These are phyloP conservation scores for Sphenopsis melanotis DNA, from an alignment of 2,797 vertebrate genomes.

Conservation along the genomic window DNA sequence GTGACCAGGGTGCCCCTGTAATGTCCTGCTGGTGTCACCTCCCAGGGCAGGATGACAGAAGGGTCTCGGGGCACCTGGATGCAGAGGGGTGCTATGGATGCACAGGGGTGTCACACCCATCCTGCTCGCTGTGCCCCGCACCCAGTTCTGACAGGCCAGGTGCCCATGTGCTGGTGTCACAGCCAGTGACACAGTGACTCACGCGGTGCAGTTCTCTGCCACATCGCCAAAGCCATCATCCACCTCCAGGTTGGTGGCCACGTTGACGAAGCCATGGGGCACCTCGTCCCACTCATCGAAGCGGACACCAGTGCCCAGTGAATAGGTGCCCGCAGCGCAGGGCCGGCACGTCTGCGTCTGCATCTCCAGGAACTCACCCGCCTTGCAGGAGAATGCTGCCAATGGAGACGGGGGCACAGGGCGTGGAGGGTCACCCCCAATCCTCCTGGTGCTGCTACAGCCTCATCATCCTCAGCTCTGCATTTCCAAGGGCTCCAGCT, in stretches of 20 bases:
- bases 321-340: constrained; percentile 88
- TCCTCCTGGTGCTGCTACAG: not conserved
- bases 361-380: constrained; percentile 94
- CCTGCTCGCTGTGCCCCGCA: rapidly evolving
- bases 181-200: not conserved
- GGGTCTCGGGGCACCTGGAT: rapidly evolving
- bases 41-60: not conserved
- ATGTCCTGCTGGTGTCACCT: not conserved
- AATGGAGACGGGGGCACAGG: not conserved
- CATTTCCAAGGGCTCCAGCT: not conserved
- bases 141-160: not conserved
- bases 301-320: constrained; percentile 88
- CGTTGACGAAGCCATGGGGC: constrained; percentile 85
- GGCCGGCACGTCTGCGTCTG: constrained; percentile 86
- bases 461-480: not conserved
- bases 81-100: not conserved
- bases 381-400: constrained; percentile 90
- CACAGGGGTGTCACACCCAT: not conserved
- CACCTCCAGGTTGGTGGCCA: constrained; percentile 73
- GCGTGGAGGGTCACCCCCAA: rapidly evolving
- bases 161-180: not conserved
- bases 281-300: constrained; percentile 92
- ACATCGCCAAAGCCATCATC: constrained; percentile 30
- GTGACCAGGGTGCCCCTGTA: not conserved
- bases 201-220: constrained; percentile 79